Evolutionary conservation across 2,888 invertebrate genomes (phyloP).

Genomic region (Cinara cedri): DNA sequence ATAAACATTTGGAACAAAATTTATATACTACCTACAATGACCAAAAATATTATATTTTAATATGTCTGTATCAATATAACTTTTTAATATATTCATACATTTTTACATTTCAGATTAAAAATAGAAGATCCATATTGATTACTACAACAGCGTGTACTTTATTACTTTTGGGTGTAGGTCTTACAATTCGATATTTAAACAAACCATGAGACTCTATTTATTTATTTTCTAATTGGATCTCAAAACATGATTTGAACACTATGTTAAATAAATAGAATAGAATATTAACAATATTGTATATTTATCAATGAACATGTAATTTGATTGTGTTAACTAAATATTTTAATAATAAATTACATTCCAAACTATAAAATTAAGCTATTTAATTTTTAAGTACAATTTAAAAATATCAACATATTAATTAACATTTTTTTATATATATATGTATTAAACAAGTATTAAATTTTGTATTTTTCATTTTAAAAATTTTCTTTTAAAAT

Average conservation of each 20-base stretch:
- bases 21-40: background rate
- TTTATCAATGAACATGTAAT: background rate
- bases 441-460: no score
- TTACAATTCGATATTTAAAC: conserved; percentile 4
- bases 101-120: conserved; percentile 33
- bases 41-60: background rate
- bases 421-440: no score
- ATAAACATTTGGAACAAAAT: background rate
- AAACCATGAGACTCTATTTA: background rate
- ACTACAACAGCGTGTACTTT: background rate
- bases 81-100: background rate
- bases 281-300: background rate
- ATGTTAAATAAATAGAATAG: background rate
- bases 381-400: no score
- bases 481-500: no score
- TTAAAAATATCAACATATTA: no score
- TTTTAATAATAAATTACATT: no score
- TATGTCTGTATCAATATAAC: no score
- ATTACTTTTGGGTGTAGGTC: background rate
- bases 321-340: no score
- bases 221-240: background rate
- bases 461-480: no score
- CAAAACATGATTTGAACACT: background rate
- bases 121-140: background rate
- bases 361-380: no score